A percentile compares a stretch with the other conserved stretches of the same genome.
These are phyloP conservation scores for Archilochus colubris DNA, from an alignment of 2,113 vertebrate genomes.

Conservation along the genomic window DNA sequence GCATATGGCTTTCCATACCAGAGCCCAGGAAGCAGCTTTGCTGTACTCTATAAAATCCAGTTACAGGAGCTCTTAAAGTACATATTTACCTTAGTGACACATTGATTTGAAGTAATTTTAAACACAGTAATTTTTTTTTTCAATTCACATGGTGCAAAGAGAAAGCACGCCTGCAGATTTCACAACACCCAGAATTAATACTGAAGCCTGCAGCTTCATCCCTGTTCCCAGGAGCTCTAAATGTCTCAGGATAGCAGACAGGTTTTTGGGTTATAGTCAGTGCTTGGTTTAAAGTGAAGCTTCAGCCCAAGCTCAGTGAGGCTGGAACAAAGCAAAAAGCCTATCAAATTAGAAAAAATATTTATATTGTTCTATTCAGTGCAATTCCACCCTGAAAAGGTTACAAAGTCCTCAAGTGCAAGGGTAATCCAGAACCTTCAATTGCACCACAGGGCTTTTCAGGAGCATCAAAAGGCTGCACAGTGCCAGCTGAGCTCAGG, in stretches of 20 bases:
- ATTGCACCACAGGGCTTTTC: background rate
- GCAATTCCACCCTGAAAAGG: background rate
- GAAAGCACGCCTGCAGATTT: background rate
- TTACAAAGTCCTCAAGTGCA: background rate
- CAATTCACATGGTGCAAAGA: background rate
- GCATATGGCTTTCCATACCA: fast-evolving
- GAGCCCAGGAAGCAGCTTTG: background rate
- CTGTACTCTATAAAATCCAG: background rate
- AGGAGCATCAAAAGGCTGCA: background rate
- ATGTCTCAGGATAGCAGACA: background rate
- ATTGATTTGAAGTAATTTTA: background rate
- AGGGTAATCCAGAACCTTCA: background rate
- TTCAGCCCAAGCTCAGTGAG: background rate
- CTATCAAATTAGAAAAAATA: background rate
- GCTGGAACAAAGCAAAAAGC: background rate
- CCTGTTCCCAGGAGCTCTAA: background rate
- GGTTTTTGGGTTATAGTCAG: no score
- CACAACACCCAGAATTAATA: background rate
- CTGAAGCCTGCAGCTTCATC: background rate
- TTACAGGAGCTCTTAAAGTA: background rate
- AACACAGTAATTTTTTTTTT: background rate
- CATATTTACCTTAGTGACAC: background rate
- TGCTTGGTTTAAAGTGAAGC: background rate
- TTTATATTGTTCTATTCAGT: background rate
- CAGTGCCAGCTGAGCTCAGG: background rate